Conservation (phyloP, 2,888 invertebrate species). For the Drosophila neotestacea region DNA sequence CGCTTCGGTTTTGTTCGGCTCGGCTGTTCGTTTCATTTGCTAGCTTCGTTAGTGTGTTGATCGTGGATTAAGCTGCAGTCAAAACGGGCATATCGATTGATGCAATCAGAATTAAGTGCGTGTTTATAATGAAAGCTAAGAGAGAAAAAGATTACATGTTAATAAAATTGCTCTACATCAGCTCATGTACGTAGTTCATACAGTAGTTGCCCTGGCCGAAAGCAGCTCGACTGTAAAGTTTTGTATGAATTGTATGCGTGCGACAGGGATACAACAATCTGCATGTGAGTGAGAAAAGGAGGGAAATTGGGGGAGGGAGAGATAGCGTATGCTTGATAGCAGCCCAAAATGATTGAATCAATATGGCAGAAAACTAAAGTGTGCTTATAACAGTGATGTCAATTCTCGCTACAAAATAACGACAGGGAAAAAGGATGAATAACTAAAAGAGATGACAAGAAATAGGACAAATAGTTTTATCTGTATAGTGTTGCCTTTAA, state of each 20-base stretch:
- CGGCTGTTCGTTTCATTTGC: conserved; percentile 7
- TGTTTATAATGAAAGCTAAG: background rate
- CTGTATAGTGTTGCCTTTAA: no score
- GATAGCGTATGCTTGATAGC: conserved; percentile 56
- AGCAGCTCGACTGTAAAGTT: background rate
- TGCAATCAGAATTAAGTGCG: background rate
- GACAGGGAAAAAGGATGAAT: no score
- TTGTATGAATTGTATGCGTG: conserved; percentile 20
- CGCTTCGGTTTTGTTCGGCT: conserved; percentile 11
- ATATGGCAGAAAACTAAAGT: conserved; percentile 47
- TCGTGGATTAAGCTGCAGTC: conserved; percentile 15
- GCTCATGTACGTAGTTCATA: conserved; percentile 22
- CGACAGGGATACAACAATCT: conserved; percentile 1
- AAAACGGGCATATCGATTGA: conserved; percentile 7
- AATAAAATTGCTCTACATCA: background rate
- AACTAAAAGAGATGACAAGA: no score
- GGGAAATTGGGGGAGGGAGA: conserved; percentile 5
- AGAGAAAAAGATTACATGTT: background rate
- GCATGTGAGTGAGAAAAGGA: background rate
- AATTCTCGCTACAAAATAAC: no score
- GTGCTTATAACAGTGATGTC: conserved; percentile 4
- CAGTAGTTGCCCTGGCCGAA: conserved; percentile 19
- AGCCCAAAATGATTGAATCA: conserved; percentile 72
- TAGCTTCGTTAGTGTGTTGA: conserved; percentile 26
- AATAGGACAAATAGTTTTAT: no score